Base-by-base conservation (phyloP, 2,888 invertebrate genomes). In the Artemia sp. region DNA sequence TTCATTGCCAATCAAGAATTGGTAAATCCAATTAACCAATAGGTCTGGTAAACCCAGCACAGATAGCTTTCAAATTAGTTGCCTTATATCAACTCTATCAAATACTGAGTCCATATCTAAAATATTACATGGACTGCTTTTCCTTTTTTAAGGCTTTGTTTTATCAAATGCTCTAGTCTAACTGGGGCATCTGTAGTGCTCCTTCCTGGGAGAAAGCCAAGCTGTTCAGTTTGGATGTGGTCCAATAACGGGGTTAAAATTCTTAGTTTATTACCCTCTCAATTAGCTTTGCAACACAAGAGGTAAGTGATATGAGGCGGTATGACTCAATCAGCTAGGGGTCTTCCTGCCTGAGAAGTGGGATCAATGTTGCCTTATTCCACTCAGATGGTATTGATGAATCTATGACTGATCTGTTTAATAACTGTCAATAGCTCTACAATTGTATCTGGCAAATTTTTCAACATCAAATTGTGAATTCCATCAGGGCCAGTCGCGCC, bases 41-140 rank as follows among this genome's bases (percentile, higher is more conserved):
- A 53, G n/a, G n/a, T 53, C 53, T 53, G 53, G 53, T 53, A 53
- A n/a, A n/a, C 53, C 53, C n/a, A 53, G 53, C n/a, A 53, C 53
- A 12, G 53, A 53, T n/a, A 53, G n/a, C 53, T 53, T 53, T 53
- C 53, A 12, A 12, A 53, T n/a, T 53, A 53, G 53, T n/a, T 53
- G 53, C n/a, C 53, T n/a, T 53, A 53, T 12, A 53, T 53, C 53
- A 12, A n/a, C 53, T n/a, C 53, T 53, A 53, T 53, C 53, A 53
- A 53, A 53, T 53, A n/a, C 53, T 12, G 53, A 53, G n/a, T 53
- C 53, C 53, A 53, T 53, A n/a, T 53, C 53, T 53, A 53, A 53
- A 53, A 53, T 53, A 53, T 53, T 12, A 53, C 53, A 53, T 53
- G 53, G 53, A 53, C 53, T 53, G 53, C 12, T 53, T 53, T 53